Evolutionary conservation across 1,140 invertebrate species (phyloP).

Genomic region (Tetraneura akinire): DNA sequence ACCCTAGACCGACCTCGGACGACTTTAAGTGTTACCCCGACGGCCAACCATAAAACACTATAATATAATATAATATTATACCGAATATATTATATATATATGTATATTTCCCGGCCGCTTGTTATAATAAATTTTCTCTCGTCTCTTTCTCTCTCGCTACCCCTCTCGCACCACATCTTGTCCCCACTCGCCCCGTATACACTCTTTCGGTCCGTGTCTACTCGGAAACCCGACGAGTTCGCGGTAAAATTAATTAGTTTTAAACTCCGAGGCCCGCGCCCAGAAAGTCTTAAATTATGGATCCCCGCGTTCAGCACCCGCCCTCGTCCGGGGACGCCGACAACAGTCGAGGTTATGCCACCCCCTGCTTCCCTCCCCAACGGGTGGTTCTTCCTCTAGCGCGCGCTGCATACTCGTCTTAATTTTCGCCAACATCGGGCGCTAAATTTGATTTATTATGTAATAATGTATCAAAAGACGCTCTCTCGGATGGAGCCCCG

Average conservation of each 20-base stretch:
- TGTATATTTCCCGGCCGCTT: not conserved
- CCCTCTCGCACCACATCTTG: too few relatives aligned
- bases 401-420: conserved; percentile 40
- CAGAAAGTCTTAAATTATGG: conserved; percentile 51
- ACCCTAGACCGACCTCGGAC: conserved; percentile 46
- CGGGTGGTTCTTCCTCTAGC: not conserved
- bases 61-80: not conserved
- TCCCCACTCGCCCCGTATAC: too few relatives aligned
- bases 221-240: conserved; percentile 48
- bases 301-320: conserved; percentile 18
- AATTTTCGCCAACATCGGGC: conserved; percentile 50
- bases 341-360: not conserved
- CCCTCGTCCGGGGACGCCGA: not conserved
- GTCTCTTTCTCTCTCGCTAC: not conserved
- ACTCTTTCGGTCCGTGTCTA: not conserved
- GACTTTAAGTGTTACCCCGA: conserved; percentile 42
- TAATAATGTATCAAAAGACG: conserved; percentile 50
- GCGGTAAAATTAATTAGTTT: conserved; percentile 52
- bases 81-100: not conserved
- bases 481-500: conserved; percentile 34
- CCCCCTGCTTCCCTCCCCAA: not conserved
- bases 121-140: not conserved
- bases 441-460: conserved; percentile 50
- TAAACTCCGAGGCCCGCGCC: conserved; percentile 43
- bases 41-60: not conserved